Percentiles rank a stretch among this genome's conserved stretches.
Evolutionary conservation across 2,888 invertebrate species (phyloP).

Genomic region (Sminthurides aquaticus): DNA sequence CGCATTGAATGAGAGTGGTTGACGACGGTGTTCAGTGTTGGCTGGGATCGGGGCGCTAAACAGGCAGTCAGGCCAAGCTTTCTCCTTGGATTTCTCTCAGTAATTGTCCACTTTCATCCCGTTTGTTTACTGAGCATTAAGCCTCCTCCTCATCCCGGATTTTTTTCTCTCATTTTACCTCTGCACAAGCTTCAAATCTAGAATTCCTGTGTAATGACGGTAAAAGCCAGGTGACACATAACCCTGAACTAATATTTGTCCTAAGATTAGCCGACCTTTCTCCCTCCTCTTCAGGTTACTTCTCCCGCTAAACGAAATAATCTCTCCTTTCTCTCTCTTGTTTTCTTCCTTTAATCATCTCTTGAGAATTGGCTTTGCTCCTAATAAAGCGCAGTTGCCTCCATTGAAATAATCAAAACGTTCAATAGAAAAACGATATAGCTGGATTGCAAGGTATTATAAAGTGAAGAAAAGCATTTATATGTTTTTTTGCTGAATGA

Average conservation of each 20-base stretch:
- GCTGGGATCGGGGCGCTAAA: neutral
- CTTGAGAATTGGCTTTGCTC: too few relatives aligned
- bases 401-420: too few relatives aligned
- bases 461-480: too few relatives aligned
- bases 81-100: conserved; percentile 17
- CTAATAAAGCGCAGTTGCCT: too few relatives aligned
- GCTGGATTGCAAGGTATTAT: too few relatives aligned
- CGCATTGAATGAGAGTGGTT: neutral
- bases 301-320: conserved; percentile 11
- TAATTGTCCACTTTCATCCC: conserved; percentile 29
- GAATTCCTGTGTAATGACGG: too few relatives aligned
- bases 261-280: conserved; percentile 35
- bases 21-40: neutral
- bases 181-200: too few relatives aligned
- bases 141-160: neutral
- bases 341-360: neutral
- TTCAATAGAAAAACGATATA: too few relatives aligned
- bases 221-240: conserved; percentile 39
- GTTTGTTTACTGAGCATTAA: conserved; percentile 26
- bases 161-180: too few relatives aligned
- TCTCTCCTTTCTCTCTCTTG: neutral
- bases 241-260: conserved; percentile 41
- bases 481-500: too few relatives aligned
- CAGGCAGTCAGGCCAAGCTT: neutral
- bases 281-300: too few relatives aligned